These are phyloP conservation scores for Nesidiocoris tenuis DNA, from an alignment of 2,888 invertebrate genomes.

Conservation along the genomic window DNA sequence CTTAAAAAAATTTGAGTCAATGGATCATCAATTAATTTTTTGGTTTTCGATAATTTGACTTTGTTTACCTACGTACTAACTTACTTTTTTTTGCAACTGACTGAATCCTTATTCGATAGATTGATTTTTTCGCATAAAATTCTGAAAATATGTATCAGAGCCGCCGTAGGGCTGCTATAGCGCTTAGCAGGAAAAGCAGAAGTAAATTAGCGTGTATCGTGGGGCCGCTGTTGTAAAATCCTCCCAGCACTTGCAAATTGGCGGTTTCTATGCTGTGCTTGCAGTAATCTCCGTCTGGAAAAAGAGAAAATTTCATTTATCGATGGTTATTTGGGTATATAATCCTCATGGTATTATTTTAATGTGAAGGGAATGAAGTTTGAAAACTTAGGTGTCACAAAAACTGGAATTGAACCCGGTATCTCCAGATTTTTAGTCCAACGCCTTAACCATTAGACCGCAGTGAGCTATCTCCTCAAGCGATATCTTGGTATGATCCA, in stretches of 20 bases:
- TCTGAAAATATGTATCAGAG: no score
- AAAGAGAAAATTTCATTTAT: conserved; percentile 33
- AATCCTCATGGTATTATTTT: not conserved
- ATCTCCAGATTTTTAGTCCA: not conserved
- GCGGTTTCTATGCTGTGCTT: conserved; percentile 86
- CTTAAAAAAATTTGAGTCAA: no score
- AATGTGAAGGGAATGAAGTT: not conserved
- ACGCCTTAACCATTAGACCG: not conserved
- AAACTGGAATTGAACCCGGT: not conserved
- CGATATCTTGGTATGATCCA: no score
- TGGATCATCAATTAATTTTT: no score
- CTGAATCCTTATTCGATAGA: no score
- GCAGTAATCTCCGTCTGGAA: conserved; percentile 76
- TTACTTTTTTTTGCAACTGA: no score
- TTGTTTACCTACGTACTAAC: no score
- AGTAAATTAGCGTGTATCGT: not conserved
- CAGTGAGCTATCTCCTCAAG: not conserved
- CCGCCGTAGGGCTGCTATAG: no score
- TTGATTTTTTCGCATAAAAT: no score
- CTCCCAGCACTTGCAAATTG: conserved; percentile 80
- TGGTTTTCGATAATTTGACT: no score
- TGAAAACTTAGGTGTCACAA: not conserved
- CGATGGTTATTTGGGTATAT: not conserved
- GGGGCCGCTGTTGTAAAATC: conserved; percentile 68
- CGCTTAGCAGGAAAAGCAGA: not conserved